These are phyloP conservation scores for Erebia aethiops DNA, from an alignment of 2,888 invertebrate species.

Conservation along the genomic window DNA sequence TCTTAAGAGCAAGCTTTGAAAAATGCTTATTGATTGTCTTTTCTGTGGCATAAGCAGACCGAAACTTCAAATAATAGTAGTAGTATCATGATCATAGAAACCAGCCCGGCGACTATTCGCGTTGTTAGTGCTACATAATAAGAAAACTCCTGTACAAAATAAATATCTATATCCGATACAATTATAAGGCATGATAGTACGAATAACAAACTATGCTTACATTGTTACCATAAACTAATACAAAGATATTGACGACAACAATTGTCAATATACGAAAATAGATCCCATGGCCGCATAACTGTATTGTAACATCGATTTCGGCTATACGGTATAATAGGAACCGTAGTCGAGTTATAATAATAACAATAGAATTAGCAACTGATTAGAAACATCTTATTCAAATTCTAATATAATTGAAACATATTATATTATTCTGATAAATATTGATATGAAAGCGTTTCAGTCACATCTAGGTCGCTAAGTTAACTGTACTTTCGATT, in stretches of 20 bases:
- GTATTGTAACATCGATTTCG: constrained; percentile 56
- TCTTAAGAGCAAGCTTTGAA: neutral
- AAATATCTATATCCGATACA: neutral
- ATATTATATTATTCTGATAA: constrained; percentile 4
- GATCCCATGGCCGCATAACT: constrained; percentile 51
- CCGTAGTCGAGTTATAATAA: neutral
- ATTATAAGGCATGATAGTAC: neutral
- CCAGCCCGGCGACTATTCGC: too few species aligned
- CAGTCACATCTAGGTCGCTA: constrained; percentile 12
- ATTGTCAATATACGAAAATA: constrained; percentile 62
- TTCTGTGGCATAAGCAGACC: neutral
- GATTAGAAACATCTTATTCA: neutral
- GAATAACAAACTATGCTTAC: neutral
- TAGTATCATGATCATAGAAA: neutral
- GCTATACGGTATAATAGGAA: constrained; percentile 3
- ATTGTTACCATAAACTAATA: neutral
- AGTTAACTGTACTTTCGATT: constrained; percentile 20
- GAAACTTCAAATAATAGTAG: neutral
- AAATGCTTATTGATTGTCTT: neutral
- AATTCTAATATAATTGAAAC: neutral
- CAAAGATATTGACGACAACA: constrained; percentile 45
- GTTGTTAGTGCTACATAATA: neutral
- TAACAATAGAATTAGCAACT: neutral
- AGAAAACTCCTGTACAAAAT: neutral
- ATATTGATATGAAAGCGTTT: constrained; percentile 10